Conservation (phyloP, 2,113 vertebrate species). For the Malaclemys terrapin region DNA sequence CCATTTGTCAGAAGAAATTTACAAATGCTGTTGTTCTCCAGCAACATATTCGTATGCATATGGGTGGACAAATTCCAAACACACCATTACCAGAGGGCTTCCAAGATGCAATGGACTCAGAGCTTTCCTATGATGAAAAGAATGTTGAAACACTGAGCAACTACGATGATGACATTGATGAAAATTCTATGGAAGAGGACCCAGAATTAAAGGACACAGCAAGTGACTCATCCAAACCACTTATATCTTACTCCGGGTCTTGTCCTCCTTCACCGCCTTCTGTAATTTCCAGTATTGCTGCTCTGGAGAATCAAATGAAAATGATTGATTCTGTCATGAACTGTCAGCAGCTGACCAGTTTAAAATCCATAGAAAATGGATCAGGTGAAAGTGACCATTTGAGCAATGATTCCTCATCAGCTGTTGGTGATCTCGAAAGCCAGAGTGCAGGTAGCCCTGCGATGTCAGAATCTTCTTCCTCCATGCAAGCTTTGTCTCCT, state of each 20-base stretch:
- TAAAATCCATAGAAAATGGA: conserved; percentile 89
- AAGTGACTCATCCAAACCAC: conserved; percentile 83
- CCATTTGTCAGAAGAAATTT: conserved; percentile 99
- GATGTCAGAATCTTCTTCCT: conserved; percentile 94
- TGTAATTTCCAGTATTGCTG: conserved; percentile 96
- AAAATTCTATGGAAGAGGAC: conserved; percentile 96
- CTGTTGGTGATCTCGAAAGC: conserved; percentile 90
- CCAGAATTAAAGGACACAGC: conserved; percentile 84
- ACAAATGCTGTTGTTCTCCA: conserved; percentile 98
- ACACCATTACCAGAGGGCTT: conserved; percentile 92
- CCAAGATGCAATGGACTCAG: conserved; percentile 92
- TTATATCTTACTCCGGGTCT: conserved; percentile 84
- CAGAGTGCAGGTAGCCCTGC: conserved; percentile 94
- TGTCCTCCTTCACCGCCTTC: conserved; percentile 93
- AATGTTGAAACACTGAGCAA: conserved; percentile 90
- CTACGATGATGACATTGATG: conserved; percentile 93
- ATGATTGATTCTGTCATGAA: conserved; percentile 95
- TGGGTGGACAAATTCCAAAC: conserved; percentile 98
- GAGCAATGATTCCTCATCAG: conserved; percentile 91
- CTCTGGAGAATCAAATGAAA: conserved; percentile 99
- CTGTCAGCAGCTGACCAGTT: conserved; percentile 86
- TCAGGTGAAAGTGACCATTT: conserved; percentile 92
- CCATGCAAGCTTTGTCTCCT: conserved; percentile 93
- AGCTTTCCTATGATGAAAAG: conserved; percentile 92
- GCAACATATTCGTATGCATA: conserved; percentile 99